Evolutionary conservation across 2,888 invertebrate genomes (phyloP), one percentile per base, ranked within the genome.

Genomic region (Thumatha senex): DNA sequence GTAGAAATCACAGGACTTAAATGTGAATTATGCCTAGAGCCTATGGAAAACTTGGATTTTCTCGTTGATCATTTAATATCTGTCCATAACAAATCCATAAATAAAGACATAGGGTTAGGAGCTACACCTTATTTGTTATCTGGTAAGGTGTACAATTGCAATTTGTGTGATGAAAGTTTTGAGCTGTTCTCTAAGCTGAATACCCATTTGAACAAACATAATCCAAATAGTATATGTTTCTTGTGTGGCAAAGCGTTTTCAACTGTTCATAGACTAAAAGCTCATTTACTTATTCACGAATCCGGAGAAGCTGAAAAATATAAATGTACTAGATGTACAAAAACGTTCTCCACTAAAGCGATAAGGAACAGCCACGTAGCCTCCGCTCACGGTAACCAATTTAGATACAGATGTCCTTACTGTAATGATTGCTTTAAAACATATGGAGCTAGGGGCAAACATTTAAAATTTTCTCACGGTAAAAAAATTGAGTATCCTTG

Each of bases 211-310:
- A 89, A 90, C 40, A 70, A 72, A n/a, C 90, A 91, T 40, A 86
- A 80, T 58, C 86, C 83, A 0, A 82, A 86, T 40, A 82, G 83
- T 40, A 82, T 90, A n/a, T 91, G 90, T 43, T 81, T 76, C 15
- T 74, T 78, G 36, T 91, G 90, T 49, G 89, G 89, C 0, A 89
- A 89, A 71, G 72, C 82, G 0, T 89, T 89, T 46, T 74, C 85
- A 0, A 77, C 79, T 0, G 61, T 65, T 1, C 72, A 77, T 12
- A 75, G 86, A n/a, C 65, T 89, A 0, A 80, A 81, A 57, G 68
- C 86, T 0, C 90, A 91, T 56, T 67, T 86, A 12, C 54, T 72
- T 0, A 78, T 75, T 1, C 88, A 86, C 55, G 80, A 82, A 36
- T 30, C 57, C 0, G 48, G 63, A 5, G 56, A 65, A 0, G 55